These are phyloP conservation scores for Heloderma charlesbogerti DNA, from an alignment of 2,113 vertebrate genomes.

Conservation along the genomic window DNA sequence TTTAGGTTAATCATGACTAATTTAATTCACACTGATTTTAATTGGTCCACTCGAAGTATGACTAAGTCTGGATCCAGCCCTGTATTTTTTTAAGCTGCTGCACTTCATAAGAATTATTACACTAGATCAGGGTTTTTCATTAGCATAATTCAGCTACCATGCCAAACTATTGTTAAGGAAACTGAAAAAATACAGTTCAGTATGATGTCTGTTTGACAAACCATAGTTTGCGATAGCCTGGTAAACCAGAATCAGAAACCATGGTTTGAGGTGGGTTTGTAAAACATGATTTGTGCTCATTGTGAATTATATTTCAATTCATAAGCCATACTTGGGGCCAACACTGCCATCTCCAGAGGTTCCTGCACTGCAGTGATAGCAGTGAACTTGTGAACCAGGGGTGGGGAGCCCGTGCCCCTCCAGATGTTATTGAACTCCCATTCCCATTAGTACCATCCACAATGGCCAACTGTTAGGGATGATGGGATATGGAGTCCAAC, in stretches of 20 bases:
- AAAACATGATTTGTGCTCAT: constrained; percentile 8
- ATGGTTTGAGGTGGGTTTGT: too few species aligned
- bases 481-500: not conserved
- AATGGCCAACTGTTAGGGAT: not conserved
- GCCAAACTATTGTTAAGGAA: not conserved
- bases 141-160: not conserved
- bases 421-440: not conserved
- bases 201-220: not conserved
- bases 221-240: not conserved
- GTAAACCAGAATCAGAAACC: too few species aligned
- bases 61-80: not conserved
- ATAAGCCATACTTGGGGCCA: too few species aligned
- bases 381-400: too few species aligned
- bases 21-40: not conserved
- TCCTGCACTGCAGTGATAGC: too few species aligned
- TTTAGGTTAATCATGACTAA: not conserved
- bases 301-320: too few species aligned
- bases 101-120: not conserved
- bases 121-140: not conserved
- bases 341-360: not conserved
- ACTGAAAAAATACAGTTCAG: not conserved
- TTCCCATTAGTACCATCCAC: not conserved
- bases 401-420: not conserved
- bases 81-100: not conserved
- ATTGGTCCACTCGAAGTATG: not conserved